Evolutionary conservation across 1,140 invertebrate genomes (phyloP).

Genomic region (Megathymus violae): DNA sequence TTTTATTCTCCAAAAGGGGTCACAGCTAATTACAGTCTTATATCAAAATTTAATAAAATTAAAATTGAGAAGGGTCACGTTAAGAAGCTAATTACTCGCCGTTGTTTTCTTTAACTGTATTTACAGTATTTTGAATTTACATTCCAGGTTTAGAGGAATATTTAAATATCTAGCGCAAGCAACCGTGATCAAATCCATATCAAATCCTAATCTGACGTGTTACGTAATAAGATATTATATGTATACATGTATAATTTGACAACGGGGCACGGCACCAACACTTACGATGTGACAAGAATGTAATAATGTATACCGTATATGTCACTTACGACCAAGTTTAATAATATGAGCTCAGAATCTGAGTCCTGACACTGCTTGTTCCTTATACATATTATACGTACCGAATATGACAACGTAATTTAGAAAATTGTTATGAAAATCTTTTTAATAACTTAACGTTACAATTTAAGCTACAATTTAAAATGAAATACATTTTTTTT

Average conservation of each 20-base stretch:
- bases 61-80: too few relatives aligned
- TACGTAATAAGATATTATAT: slow-evolving; percentile 59
- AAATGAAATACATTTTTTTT: too few relatives aligned
- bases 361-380: slow-evolving; percentile 40
- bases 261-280: slow-evolving; percentile 52
- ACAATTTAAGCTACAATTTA: too few relatives aligned
- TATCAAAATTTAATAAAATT: too few relatives aligned
- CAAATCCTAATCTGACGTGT: slow-evolving; percentile 64
- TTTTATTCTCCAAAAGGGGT: too few relatives aligned
- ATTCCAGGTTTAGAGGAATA: too few relatives aligned
- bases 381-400: slow-evolving; percentile 5
- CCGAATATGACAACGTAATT: slow-evolving; percentile 13
- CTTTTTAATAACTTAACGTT: slow-evolving; percentile 2
- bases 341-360: slow-evolving; percentile 62
- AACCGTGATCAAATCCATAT: slow-evolving; percentile 48
- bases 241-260: slow-evolving; percentile 66
- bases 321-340: slow-evolving; percentile 61
- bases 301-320: slow-evolving; percentile 62
- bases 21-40: too few relatives aligned
- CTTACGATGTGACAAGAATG: slow-evolving; percentile 67
- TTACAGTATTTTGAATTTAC: too few relatives aligned
- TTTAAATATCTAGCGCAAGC: too few relatives aligned
- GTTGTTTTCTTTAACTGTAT: too few relatives aligned
- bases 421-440: background rate
- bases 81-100: too few relatives aligned